Conservation (phyloP, 2,797 vertebrate species). For the Monodelphis domestica region DNA sequence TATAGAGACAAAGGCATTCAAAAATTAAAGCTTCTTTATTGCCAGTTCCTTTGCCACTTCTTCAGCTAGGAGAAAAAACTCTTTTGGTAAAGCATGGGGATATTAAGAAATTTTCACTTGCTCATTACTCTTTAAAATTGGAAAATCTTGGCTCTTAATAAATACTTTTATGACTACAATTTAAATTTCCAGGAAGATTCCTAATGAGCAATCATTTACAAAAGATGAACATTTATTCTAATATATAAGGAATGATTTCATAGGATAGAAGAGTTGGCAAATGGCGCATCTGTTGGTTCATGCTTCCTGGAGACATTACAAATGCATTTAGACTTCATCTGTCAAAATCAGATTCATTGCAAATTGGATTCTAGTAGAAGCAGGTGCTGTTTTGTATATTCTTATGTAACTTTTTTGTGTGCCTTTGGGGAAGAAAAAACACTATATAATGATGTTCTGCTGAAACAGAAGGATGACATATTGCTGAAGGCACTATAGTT, state of each 20-base stretch:
- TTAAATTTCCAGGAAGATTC: constrained; percentile 43
- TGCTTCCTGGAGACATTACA: constrained; percentile 53
- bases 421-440: constrained; percentile 1
- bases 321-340: constrained; percentile 61
- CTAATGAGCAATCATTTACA: constrained; percentile 48
- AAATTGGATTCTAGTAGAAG: constrained; percentile 42
- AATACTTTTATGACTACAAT: background rate
- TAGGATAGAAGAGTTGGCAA: constrained; percentile 16
- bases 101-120: background rate
- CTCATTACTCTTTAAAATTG: background rate
- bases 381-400: constrained; percentile 53
- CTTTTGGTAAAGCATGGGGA: background rate
- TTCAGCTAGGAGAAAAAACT: background rate
- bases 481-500: background rate
- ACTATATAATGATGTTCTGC: constrained; percentile 61
- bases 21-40: too few species aligned
- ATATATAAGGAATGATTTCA: constrained; percentile 13
- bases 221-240: constrained; percentile 9
- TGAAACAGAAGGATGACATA: constrained; percentile 43
- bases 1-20: too few species aligned
- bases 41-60: too few species aligned
- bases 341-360: constrained; percentile 61
- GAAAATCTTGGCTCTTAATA: too few species aligned
- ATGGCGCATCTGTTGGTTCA: constrained; percentile 55
- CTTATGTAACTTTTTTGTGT: constrained; percentile 64